Base-by-base conservation (phyloP, 2,797 vertebrate genomes). In the Xiphophorus birchmanni region DNA sequence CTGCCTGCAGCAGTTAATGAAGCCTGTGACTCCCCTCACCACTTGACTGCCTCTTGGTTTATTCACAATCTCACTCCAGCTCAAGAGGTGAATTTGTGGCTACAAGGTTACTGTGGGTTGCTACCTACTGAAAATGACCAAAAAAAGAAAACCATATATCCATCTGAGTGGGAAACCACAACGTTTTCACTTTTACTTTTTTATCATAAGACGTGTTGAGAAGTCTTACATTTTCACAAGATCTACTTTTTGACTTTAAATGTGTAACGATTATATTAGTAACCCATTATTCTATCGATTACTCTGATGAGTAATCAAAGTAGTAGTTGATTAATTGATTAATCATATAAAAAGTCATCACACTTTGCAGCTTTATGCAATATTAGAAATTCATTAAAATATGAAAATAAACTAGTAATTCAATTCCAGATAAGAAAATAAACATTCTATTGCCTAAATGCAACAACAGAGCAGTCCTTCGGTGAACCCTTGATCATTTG, bases 1-100 rank as follows among this genome's bases (percentile, higher is more conserved):
- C 84, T 75, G 48, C 84, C 88, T 88, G 93, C 93, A 87, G 90
- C 90, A 89, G 86, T 91, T 96, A 96, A 96, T 95, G 94, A 96
- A 95, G 93, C 91, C 89, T 86, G 82, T 81, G 85, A 92, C 88
- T 92, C 88, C 85, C 90, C 81, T 83, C 86, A 82, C 89, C 87
- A 91, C 91, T 93, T 90, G 86, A 92, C 92, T 93, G 93, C 87
- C 89, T 91, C 88, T 90, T 90, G 91, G 87, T 93, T 93, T 92
- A 93, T 89, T 89, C 92, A 89, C 89, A 89, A 86, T 84, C 89
- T 80, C 88, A 89, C 92, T 94, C 88, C 76, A 91, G 86, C 78
- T 90, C 81, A 84, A 88, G 92, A 89, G 95, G 92, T 95, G 93
- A 96, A 94, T 89, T 88, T 87, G 87, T 95, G 95, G 94, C 84